Conservation (phyloP, 2,888 invertebrate species). For the Athetis lepigone region DNA sequence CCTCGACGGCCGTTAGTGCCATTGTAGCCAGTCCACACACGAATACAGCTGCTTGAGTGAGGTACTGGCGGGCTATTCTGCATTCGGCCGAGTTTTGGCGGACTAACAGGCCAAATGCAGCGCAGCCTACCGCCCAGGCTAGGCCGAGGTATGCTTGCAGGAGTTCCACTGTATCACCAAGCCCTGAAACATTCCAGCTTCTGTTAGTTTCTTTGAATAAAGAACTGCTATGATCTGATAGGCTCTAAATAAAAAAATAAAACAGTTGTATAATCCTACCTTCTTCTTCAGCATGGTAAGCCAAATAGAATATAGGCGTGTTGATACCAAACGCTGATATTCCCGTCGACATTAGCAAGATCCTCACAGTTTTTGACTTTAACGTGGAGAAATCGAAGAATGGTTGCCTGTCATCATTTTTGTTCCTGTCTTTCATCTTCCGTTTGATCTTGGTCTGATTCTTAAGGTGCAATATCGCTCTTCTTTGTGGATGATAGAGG, state of each 20-base stretch:
- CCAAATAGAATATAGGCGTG: conserved; percentile 96
- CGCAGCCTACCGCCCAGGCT: conserved; percentile 95
- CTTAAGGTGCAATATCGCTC: conserved; percentile 96
- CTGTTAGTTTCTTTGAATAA: background rate
- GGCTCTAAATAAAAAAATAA: background rate
- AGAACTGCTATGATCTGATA: background rate
- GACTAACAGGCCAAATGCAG: conserved; percentile 95
- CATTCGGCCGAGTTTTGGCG: conserved; percentile 96
- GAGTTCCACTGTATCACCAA: conserved; percentile 91
- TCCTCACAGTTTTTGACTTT: conserved; percentile 95
- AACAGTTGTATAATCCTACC: conserved; percentile 77
- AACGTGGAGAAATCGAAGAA: conserved; percentile 97
- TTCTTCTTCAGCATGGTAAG: conserved; percentile 95
- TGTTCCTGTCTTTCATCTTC: conserved; percentile 95
- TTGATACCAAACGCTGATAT: conserved; percentile 96
- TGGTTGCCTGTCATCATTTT: conserved; percentile 94
- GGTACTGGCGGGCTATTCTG: conserved; percentile 95
- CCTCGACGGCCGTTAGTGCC: conserved; percentile 94
- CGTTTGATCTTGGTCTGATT: conserved; percentile 94
- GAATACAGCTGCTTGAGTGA: conserved; percentile 95
- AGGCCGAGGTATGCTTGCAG: conserved; percentile 95
- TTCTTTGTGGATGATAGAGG: conserved; percentile 96
- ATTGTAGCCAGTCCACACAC: conserved; percentile 94
- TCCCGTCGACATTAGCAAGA: conserved; percentile 94
- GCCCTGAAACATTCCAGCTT: conserved; percentile 69